Evolutionary conservation across 2,888 invertebrate species (phyloP).

Genomic region (Mimumesa dahlbomi): DNA sequence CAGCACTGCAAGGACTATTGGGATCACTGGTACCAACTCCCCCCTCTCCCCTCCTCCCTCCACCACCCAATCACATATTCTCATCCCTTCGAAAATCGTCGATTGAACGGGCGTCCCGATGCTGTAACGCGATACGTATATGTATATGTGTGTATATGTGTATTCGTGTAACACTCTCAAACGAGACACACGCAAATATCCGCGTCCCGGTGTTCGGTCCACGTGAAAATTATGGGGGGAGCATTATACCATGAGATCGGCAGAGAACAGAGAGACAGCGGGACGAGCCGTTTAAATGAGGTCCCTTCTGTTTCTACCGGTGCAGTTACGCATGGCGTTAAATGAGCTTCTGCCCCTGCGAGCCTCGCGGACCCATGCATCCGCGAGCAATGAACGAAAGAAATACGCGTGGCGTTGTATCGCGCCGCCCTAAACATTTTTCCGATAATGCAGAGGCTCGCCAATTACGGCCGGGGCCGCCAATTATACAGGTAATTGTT

Average conservation of each 20-base stretch:
- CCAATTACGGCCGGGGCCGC: slow-evolving; percentile 17
- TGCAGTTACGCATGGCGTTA: slow-evolving; percentile 17
- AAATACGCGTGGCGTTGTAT: slow-evolving; percentile 43
- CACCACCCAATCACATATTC: too few relatives aligned
- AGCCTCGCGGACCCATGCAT: background rate
- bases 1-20: too few relatives aligned
- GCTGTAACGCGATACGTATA: too few relatives aligned
- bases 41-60: too few relatives aligned
- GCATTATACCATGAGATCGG: background rate
- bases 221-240: slow-evolving; percentile 21
- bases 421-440: slow-evolving; percentile 4
- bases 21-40: too few relatives aligned
- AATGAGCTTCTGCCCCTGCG: slow-evolving; percentile 3
- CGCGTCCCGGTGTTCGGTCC: slow-evolving; percentile 2
- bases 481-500: slow-evolving; percentile 11
- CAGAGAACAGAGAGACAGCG: slow-evolving; percentile 2
- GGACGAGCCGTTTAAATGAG: slow-evolving; percentile 14
- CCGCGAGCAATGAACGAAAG: slow-evolving; percentile 50
- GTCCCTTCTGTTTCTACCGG: slow-evolving; percentile 27
- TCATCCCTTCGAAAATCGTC: slow-evolving; percentile 1
- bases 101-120: slow-evolving; percentile 12
- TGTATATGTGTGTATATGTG: too few relatives aligned
- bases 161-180: background rate
- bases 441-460: slow-evolving; percentile 22
- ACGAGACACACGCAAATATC: background rate